These are phyloP conservation scores for Sinocyclocheilus rhinocerous DNA, from an alignment of 2,113 vertebrate species.

Conservation along the genomic window DNA sequence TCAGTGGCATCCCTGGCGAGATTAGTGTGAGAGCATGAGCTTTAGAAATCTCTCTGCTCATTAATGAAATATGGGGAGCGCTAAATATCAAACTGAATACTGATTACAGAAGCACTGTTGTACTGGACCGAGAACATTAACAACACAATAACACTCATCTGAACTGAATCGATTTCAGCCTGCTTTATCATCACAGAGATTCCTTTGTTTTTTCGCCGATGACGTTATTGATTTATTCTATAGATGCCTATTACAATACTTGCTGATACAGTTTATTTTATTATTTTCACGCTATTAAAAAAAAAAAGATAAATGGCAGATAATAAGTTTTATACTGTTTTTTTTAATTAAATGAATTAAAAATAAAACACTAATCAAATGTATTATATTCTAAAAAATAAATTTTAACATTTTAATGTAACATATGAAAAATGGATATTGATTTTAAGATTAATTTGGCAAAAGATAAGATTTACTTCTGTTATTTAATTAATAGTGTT, in stretches of 20 bases:
- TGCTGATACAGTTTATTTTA: not conserved
- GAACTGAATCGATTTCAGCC: not conserved
- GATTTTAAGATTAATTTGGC: too few relatives aligned
- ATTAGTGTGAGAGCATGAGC: constrained; percentile 40
- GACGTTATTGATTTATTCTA: not conserved
- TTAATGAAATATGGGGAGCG: constrained; percentile 47
- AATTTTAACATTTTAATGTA: not conserved
- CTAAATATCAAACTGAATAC: constrained; percentile 38
- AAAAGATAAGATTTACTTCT: too few relatives aligned
- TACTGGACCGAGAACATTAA: not conserved
- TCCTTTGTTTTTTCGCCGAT: not conserved
- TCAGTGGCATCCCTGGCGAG: constrained; percentile 31
- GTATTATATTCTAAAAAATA: not conserved
- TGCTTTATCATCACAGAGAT: constrained; percentile 6
- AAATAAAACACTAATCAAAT: not conserved
- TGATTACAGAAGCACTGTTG: constrained; percentile 30
- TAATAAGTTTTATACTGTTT: too few relatives aligned
- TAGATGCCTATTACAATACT: not conserved
- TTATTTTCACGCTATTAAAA: not conserved
- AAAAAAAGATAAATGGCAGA: too few relatives aligned
- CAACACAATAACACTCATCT: not conserved
- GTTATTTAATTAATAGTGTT: too few relatives aligned
- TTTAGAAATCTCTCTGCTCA: constrained; percentile 46
- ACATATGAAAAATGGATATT: too few relatives aligned
- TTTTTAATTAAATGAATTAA: too few relatives aligned